Conservation (phyloP, 2,113 vertebrate genomes). For the Megaceryle maxima region DNA sequence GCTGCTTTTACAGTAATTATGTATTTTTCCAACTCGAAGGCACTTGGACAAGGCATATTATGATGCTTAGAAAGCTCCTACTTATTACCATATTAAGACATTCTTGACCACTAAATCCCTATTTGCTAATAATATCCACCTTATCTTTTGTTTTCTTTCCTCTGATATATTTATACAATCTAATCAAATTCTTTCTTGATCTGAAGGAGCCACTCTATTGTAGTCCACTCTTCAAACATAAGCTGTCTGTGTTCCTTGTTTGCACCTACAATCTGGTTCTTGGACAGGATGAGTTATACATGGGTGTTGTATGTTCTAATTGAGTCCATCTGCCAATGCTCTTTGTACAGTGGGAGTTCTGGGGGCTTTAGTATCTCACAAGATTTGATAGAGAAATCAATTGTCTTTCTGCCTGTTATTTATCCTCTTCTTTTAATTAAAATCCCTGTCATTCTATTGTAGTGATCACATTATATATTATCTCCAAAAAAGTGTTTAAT, state of each 20-base stretch:
- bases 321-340: not conserved
- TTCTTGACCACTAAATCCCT: not conserved
- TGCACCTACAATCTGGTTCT: not conserved
- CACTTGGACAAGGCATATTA: not conserved
- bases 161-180: not conserved
- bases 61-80: not conserved
- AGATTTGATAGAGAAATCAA: not conserved
- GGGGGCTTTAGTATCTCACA: not conserved
- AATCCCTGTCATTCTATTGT: not conserved
- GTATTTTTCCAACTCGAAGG: not conserved
- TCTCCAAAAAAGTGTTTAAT: not conserved
- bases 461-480: not conserved
- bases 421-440: not conserved
- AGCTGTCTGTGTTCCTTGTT: not conserved
- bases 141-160: not conserved
- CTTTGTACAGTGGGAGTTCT: not conserved
- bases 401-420: not conserved
- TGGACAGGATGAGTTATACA: not conserved
- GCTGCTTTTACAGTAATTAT: not conserved
- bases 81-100: not conserved
- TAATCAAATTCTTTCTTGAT: slow-evolving; percentile 10
- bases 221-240: not conserved
- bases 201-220: not conserved
- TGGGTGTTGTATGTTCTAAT: not conserved
- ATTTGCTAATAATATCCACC: slow-evolving; percentile 10